Evolutionary conservation across 30 jellyfish, hydroid and myxozoan genomes (phyloP), one percentile per base, ranked within the genome.

Genomic region (Pseudorhiza aurosa): DNA sequence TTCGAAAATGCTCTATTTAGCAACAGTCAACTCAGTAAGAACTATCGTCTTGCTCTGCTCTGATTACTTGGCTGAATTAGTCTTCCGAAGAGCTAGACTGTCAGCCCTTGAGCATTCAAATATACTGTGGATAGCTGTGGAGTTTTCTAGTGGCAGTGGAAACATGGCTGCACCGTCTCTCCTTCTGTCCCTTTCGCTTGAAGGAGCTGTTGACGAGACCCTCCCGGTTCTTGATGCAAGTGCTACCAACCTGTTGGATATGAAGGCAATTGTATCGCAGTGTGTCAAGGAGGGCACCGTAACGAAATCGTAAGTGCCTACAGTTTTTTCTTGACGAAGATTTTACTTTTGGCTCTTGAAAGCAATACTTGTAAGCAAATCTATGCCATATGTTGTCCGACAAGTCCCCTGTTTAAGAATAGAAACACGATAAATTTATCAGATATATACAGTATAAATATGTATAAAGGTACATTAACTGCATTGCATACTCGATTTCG

Each of bases 11-110:
- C 21, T 64, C 1, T 29, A 64, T 58, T 31, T 8, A 29, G 77
- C 77, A 30, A 64, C 53, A 14, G 18, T 32, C 2, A 32, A 39
- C 1, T 64, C 58, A 8, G 55, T 42, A 18, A 29, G 36, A 12
- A 64, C 77, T 19, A 35, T 64, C 33, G 35, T 64, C 31, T 26
- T 64, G n/a, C 57, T 64, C 8, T 64, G 35, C 31, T 64, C 77
- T 30, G 58, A 64, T 33, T 42, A 14, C 33, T 8, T 64, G 4
- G 10, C 59, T 32, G 77, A 64, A 5, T n/a, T 64, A 35, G 35
- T 64, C 53, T 53, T 53, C 67, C 5, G 67, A 19, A 30, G 32
- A 22, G 77, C 77, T 0, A 8, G 33, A 30, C 8, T 22, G 24
- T 53, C 67, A 19, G 51, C 77, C 1, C 32, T 29, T 14, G 32